These are phyloP conservation scores for Archips crataeganus DNA, from an alignment of 2,888 invertebrate species.

Conservation along the genomic window DNA sequence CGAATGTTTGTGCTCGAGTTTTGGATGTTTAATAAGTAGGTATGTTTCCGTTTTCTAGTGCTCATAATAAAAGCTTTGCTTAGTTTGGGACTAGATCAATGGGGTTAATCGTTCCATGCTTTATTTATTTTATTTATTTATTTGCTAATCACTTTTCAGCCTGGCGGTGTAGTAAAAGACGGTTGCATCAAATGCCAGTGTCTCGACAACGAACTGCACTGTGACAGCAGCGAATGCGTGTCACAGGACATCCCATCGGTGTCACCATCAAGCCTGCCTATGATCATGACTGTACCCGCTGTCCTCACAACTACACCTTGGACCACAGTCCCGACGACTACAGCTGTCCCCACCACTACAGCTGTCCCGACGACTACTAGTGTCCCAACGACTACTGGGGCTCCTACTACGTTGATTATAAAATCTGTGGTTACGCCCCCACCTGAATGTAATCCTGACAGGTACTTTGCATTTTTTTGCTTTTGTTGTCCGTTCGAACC, in stretches of 20 bases:
- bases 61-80: no score
- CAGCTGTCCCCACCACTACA: conserved; percentile 21
- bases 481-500: no score
- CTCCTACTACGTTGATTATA: conserved; percentile 51
- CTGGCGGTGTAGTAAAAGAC: conserved; percentile 87
- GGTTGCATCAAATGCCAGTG: conserved; percentile 93
- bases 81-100: no score
- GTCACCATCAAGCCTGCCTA: conserved; percentile 57
- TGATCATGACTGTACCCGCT: conserved; percentile 46
- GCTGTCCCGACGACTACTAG: conserved; percentile 34
- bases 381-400: conserved; percentile 37
- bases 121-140: no score
- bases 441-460: conserved; percentile 68
- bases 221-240: conserved; percentile 85
- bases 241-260: conserved; percentile 48
- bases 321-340: background rate
- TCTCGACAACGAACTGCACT: conserved; percentile 90
- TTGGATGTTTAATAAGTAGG: no score
- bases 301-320: conserved; percentile 15
- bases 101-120: no score
- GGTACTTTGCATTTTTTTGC: conserved; percentile 50
- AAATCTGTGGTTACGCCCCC: conserved; percentile 71
- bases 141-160: conserved; percentile 74
- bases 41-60: no score
- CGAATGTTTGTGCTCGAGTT: no score